Percentiles rank a stretch among this genome's conserved stretches.
phyloP scores from a whole-genome alignment of 2,113 vertebrate genomes.

The Triplophysa tibetana region DNA sequence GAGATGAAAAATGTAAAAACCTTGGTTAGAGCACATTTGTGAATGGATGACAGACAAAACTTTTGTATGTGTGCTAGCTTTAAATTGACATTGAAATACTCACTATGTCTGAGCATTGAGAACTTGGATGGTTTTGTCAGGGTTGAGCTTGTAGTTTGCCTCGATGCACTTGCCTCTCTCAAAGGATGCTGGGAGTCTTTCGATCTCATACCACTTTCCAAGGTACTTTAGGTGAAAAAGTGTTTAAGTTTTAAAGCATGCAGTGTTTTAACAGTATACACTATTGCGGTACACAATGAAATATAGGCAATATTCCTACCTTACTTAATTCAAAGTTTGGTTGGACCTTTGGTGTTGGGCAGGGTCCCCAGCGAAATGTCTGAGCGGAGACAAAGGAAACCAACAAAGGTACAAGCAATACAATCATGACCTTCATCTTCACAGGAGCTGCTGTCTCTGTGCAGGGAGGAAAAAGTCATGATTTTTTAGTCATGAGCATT shows the following conservation, averaged over 20 bases:
- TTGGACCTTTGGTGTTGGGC: constrained; percentile 80
- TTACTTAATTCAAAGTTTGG: constrained; percentile 77
- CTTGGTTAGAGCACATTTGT: not conserved
- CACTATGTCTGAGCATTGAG: constrained; percentile 54
- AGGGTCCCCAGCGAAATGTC: constrained; percentile 79
- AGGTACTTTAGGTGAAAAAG: constrained; percentile 64
- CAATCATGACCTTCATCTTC: constrained; percentile 47
- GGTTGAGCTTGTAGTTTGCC: constrained; percentile 63
- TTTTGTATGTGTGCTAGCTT: too few species aligned
- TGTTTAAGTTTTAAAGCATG: too few species aligned
- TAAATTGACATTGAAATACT: not conserved
- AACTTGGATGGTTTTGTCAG: constrained; percentile 67
- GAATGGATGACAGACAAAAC: not conserved
- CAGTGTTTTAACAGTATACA: too few species aligned
- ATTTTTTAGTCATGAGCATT: not conserved
- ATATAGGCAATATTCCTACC: constrained; percentile 60
- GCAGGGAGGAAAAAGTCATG: not conserved
- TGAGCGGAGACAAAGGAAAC: constrained; percentile 71
- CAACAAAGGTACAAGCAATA: constrained; percentile 61
- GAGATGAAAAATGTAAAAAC: constrained; percentile 1
- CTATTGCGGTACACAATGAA: too few species aligned
- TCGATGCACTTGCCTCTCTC: constrained; percentile 73
- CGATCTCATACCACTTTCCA: constrained; percentile 77
- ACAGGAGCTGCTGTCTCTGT: not conserved
- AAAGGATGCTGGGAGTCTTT: constrained; percentile 67